Base-by-base conservation (phyloP, 2,888 invertebrate species). In the Conus canariensis region DNA sequence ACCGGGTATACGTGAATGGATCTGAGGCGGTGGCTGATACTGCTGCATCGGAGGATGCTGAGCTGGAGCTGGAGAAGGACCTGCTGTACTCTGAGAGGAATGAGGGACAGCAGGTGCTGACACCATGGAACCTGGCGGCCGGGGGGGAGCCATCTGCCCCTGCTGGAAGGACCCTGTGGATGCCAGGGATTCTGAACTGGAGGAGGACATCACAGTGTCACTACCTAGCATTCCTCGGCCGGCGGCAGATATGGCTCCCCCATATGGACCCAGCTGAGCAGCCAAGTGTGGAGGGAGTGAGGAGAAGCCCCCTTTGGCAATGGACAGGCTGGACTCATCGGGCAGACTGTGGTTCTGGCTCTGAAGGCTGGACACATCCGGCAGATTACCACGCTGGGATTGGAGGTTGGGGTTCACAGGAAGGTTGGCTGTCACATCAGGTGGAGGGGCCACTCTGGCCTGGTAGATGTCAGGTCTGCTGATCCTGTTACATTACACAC, bases 361-460 rank as follows among this genome's bases (percentile, higher is more conserved):
- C n/a, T 58, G 25, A 25, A 59, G 77, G 56, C 45, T 67, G 16
- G 64, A 64, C n/a, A 74, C 25, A 58, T 88, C 88, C 19, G 88
- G 67, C 6, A 83, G 45, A 22, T 83, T 88, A 45, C 45, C 59
- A 7, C 10, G 64, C 59, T 58, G 85, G 12, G 67, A 25, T n/a
- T 56, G 56, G 22, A 56, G 56, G 30, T 25, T 74, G n/a, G 89
- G 89, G 60, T 58, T 60, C 5, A 85, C 70, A 1, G 89, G 89
- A 56, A 89, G 85, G 85, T 89, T 89, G 77, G 89, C 89, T 25
- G 89, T 89, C 30, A 89, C 85, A 30, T 89, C 89, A n/a, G 89
- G 89, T 14, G 89, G 89, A 58, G 85, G 85, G 22, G 70, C 70
- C 6, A 10, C 67, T 1, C 9, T 19, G 70, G 85, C 16, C 25